Evolutionary conservation across 2,888 invertebrate genomes (phyloP).

Genomic region (Balanococcus diminutus): DNA sequence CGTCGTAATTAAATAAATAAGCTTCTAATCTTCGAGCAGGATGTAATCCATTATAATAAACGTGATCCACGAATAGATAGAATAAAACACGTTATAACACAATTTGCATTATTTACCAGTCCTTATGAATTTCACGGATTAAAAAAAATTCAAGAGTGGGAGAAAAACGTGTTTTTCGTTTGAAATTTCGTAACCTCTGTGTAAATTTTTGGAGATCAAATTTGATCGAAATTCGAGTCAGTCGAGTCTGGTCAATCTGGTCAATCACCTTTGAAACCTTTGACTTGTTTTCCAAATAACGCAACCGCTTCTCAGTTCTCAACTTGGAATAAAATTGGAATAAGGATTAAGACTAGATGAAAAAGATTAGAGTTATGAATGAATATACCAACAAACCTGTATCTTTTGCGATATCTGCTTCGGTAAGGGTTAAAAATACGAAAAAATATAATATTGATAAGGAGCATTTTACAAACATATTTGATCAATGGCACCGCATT

Average conservation of each 20-base stretch:
- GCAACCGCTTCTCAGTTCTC: not conserved
- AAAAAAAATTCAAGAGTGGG: not conserved
- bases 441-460: conserved; percentile 44
- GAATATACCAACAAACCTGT: not conserved
- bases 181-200: not conserved
- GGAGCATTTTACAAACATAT: conserved; percentile 47
- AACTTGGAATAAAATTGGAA: not conserved
- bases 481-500: conserved; percentile 25
- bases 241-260: no score
- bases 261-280: not conserved
- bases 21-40: not conserved
- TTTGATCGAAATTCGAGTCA: not conserved
- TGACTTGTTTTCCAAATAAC: no score
- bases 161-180: not conserved
- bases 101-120: conserved; percentile 4
- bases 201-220: not conserved
- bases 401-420: not conserved
- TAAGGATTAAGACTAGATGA: not conserved
- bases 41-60: conserved; percentile 11
- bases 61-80: not conserved
- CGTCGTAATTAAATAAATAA: not conserved
- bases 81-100: not conserved
- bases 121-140: not conserved
- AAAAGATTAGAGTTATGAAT: not conserved
- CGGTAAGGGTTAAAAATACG: not conserved